These are phyloP conservation scores for Isaurus tuberculatus DNA, from an alignment of 92 coral and sea anemone genomes.

Conservation along the genomic window DNA sequence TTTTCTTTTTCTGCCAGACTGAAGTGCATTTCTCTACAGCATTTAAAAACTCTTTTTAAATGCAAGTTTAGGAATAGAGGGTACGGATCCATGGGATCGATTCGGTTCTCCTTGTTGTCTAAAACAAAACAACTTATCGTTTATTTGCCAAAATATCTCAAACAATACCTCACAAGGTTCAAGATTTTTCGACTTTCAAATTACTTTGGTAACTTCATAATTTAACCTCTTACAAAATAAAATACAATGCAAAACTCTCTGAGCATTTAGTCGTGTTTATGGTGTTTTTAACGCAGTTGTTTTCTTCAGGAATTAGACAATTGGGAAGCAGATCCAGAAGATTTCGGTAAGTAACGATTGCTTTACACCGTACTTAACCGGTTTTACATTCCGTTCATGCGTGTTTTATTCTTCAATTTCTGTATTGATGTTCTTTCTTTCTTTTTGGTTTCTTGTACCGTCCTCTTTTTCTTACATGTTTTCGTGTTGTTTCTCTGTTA, in stretches of 20 bases:
- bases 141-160: too few relatives aligned
- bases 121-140: too few relatives aligned
- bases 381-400: not conserved
- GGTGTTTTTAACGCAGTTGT: not conserved
- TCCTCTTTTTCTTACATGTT: not conserved
- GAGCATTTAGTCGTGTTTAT: not conserved
- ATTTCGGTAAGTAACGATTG: constrained; percentile 72
- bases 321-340: constrained; percentile 96
- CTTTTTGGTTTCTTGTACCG: not conserved
- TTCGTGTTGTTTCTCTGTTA: not conserved
- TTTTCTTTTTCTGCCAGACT: too few relatives aligned
- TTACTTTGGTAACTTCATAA: not conserved
- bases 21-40: too few relatives aligned
- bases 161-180: too few relatives aligned
- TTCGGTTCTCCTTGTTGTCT: too few relatives aligned
- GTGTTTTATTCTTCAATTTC: not conserved
- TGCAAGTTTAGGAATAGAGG: too few relatives aligned
- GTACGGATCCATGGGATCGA: too few relatives aligned
- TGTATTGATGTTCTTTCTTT: not conserved
- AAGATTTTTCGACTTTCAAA: too few relatives aligned
- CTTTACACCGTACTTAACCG: too few relatives aligned
- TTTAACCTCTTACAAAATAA: too few relatives aligned
- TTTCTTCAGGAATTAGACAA: constrained; percentile 77
- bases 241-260: not conserved
- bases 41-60: too few relatives aligned